A percentile compares a stretch with the other conserved stretches of the same genome.
phyloP scores from a whole-genome alignment of 2,888 invertebrate genomes.

The Coleophora flavipennella region DNA sequence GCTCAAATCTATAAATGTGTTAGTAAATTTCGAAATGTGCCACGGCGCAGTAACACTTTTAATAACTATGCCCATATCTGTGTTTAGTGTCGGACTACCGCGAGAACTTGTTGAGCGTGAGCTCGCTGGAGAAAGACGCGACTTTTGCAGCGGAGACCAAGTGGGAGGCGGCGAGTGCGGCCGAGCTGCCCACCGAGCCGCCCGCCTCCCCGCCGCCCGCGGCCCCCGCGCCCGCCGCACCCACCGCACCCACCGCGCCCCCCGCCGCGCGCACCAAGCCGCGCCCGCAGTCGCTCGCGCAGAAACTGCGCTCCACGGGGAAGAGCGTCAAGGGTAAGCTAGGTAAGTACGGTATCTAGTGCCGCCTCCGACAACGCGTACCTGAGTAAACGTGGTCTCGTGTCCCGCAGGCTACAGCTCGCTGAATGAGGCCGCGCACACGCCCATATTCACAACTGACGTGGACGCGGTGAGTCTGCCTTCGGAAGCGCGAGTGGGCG shows the following conservation, averaged over 20 bases:
- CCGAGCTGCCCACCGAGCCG: slow-evolving; percentile 18
- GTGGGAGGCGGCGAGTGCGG: slow-evolving; percentile 39
- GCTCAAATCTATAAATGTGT: too few relatives aligned
- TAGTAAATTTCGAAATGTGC: too few relatives aligned
- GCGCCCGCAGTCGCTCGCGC: slow-evolving; percentile 89
- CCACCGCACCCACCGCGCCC: slow-evolving; percentile 46
- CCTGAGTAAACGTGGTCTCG: too few relatives aligned
- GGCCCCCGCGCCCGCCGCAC: slow-evolving; percentile 16
- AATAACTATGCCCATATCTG: too few relatives aligned
- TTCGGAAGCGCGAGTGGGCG: slow-evolving; percentile 12
- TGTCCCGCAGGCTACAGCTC: slow-evolving; percentile 79
- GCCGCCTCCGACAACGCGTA: too few relatives aligned
- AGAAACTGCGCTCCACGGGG: slow-evolving; percentile 87
- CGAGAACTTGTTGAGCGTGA: slow-evolving; percentile 67
- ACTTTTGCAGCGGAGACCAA: slow-evolving; percentile 41
- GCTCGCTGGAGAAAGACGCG: slow-evolving; percentile 52
- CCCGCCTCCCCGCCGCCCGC: slow-evolving; percentile 15
- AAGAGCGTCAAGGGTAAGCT: slow-evolving; percentile 85
- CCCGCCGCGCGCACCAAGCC: slow-evolving; percentile 34
- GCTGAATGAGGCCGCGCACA: slow-evolving; percentile 80
- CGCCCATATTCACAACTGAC: slow-evolving; percentile 70
- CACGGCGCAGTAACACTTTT: too few relatives aligned
- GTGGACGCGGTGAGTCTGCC: slow-evolving; percentile 10
- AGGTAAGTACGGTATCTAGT: slow-evolving; percentile 27
- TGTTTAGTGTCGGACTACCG: slow-evolving; percentile 74